A percentile compares a stretch with the other conserved stretches of the same genome.
Evolutionary conservation across 2,113 vertebrate genomes (phyloP).

Genomic region (Acinonyx jubatus): DNA sequence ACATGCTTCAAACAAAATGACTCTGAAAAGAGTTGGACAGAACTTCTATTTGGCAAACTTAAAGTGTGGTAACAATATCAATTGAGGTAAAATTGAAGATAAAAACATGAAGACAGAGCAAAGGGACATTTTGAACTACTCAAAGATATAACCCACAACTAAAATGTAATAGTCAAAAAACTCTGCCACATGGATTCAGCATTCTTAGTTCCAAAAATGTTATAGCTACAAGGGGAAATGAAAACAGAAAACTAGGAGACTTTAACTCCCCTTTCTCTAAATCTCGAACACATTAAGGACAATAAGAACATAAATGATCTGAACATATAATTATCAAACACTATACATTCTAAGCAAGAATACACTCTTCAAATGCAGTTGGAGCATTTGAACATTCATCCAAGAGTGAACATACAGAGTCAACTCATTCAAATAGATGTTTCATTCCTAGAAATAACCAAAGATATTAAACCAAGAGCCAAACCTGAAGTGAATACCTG

Average conservation of each 20-base stretch:
- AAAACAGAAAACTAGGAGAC: not conserved
- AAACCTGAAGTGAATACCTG: not conserved
- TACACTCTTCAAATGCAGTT: not conserved
- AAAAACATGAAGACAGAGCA: conserved; percentile 11
- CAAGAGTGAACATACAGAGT: not conserved
- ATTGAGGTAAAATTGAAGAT: not conserved
- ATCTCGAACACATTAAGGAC: not conserved
- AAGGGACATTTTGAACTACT: not conserved
- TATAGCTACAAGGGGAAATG: not conserved
- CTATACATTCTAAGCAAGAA: not conserved
- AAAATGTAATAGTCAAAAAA: not conserved
- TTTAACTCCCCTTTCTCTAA: not conserved
- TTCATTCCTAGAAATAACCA: not conserved
- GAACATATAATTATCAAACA: not conserved
- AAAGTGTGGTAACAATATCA: not conserved
- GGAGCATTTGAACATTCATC: not conserved
- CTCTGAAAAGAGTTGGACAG: not conserved
- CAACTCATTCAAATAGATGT: not conserved
- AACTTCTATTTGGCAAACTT: not conserved
- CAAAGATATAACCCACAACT: not conserved
- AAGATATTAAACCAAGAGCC: not conserved
- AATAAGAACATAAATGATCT: not conserved
- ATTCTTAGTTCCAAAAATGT: not conserved
- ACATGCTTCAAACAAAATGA: not conserved
- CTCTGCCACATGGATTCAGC: not conserved